Evolutionary conservation across 1,140 invertebrate genomes (phyloP).

Genomic region (Zaprionus kolodkinae): DNA sequence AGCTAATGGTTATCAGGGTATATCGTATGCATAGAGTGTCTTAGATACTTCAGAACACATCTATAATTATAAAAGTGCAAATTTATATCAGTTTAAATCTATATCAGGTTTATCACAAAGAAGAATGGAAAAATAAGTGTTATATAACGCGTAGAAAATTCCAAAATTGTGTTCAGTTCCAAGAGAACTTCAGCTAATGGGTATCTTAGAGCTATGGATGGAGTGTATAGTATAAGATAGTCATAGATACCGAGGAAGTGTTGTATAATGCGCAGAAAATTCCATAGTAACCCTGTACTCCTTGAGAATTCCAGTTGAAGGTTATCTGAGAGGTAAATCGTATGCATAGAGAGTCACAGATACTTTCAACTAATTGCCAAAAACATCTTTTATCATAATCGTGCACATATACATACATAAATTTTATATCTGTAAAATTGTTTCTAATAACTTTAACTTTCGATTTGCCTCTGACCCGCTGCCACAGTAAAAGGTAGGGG

Average conservation of each 20-base stretch:
- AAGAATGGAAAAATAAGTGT: neutral
- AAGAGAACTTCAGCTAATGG: too few species aligned
- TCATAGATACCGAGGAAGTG: too few species aligned
- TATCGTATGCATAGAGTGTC: too few species aligned
- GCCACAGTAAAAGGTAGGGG: neutral
- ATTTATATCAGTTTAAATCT: too few species aligned
- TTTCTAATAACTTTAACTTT: conserved; percentile 28
- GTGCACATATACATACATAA: neutral
- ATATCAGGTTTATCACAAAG: neutral
- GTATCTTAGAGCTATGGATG: too few species aligned
- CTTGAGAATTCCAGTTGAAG: neutral
- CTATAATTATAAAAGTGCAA: too few species aligned
- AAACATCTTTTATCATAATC: conserved; percentile 12
- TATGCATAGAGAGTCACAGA: neutral
- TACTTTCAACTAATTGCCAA: conserved; percentile 9
- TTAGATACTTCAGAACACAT: too few species aligned
- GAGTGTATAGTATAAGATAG: too few species aligned
- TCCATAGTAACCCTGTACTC: neutral
- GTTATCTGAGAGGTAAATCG: neutral
- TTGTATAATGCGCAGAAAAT: too few species aligned
- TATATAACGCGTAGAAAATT: neutral
- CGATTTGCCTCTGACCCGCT: conserved; percentile 39
- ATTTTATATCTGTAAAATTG: conserved; percentile 14
- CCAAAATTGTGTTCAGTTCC: too few species aligned
- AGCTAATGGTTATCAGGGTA: too few species aligned